Evolutionary conservation across 2,797 vertebrate species (phyloP), one percentile per base, ranked within the genome.

Genomic region (Diceros bicornis): DNA sequence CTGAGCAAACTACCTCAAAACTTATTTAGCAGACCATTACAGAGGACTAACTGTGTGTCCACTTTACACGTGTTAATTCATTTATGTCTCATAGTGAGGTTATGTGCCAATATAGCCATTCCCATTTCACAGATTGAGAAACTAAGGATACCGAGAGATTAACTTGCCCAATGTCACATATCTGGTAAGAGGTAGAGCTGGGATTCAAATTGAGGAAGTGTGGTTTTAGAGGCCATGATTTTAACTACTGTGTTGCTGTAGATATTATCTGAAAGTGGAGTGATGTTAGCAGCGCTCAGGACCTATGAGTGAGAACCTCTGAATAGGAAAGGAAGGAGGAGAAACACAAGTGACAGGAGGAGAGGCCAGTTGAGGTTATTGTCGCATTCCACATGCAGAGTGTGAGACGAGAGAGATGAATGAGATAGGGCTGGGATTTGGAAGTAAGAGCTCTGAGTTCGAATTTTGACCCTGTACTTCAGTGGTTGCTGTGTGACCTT

Each of bases 331-430:
- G 32, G 50, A n/a, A 71, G 52, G 61, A 74, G 52, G 62, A 74
- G 75, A 74, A 82, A 66, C n/a, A 50, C 11, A 10, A 61, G 4
- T 64, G 16, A 27, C 23, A 29, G 16, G 18, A 44, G 11, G 25
- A 72, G 57, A 75, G 52, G n/a, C 55, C 27, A 55, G 17, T 23
- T 17, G 44, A 55, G 52, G 29, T 69, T 14, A 27, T 13, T 4
- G 4, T 64, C 4, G 0, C 3, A n/a, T 3, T 82, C 62, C 32
- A 13, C 2, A 1, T 18, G 50, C 59, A 13, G 4, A 47, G 4
- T 32, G 47, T 18, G 79, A 61, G 16, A 23, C 20, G 20, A 71
- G 32, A 61, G 13, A 50, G 47, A 23, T 37, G 27, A n/a, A 21
- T 81, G 59, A 27, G 8, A 23, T 3, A 50, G 59, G 41, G 2